A percentile compares a stretch with the other conserved stretches of the same genome.
phyloP scores from a whole-genome alignment of 2,113 vertebrate species.

The Lasiurus borealis region DNA sequence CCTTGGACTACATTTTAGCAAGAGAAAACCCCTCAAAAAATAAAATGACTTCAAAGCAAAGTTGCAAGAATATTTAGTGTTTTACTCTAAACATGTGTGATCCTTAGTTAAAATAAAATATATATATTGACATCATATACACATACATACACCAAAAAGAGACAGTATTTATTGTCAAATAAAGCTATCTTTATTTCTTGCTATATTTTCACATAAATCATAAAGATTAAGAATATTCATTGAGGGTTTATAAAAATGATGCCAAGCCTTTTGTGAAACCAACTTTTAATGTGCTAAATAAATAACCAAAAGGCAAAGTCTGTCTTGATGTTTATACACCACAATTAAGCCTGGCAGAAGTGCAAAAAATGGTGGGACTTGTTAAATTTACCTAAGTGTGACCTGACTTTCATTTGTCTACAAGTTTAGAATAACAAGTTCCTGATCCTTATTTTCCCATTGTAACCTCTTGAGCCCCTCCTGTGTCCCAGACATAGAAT shows the following conservation, averaged over 20 bases:
- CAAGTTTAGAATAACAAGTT: neutral
- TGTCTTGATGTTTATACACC: neutral
- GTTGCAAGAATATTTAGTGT: slow-evolving; percentile 49
- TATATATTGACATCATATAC: neutral
- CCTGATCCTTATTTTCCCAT: neutral
- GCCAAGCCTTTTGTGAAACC: neutral
- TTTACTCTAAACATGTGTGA: slow-evolving; percentile 40
- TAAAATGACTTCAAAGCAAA: slow-evolving; percentile 64
- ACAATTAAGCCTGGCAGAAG: neutral
- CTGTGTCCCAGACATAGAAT: neutral
- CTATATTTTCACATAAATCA: slow-evolving; percentile 40
- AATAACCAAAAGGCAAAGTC: neutral
- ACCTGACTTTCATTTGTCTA: neutral
- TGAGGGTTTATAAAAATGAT: slow-evolving; percentile 18
- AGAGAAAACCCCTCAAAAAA: slow-evolving; percentile 8
- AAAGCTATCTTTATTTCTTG: slow-evolving; percentile 22
- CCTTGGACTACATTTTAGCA: neutral
- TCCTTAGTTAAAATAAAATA: slow-evolving; percentile 40
- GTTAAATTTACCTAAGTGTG: neutral
- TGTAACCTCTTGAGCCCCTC: neutral
- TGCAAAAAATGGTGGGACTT: neutral
- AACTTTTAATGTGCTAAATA: neutral
- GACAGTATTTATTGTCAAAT: neutral
- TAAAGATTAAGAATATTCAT: neutral
- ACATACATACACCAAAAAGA: neutral